Evolutionary conservation across 2,113 vertebrate genomes (phyloP).

Genomic region (Diadophis punctatus): DNA sequence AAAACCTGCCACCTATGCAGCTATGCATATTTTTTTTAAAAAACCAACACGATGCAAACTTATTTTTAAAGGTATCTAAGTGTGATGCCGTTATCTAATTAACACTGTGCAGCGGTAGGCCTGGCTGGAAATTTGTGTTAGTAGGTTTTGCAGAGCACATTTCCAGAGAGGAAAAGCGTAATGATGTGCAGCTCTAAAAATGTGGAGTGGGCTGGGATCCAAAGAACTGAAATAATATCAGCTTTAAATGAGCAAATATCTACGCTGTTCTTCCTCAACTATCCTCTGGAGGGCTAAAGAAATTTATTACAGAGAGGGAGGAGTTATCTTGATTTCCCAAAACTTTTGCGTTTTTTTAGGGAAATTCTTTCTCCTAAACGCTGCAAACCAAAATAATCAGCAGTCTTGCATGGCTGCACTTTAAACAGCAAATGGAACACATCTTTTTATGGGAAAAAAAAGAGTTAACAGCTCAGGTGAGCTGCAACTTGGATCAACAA

Average conservation of each 20-base stretch:
- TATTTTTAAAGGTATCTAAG: background rate
- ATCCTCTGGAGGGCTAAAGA: background rate
- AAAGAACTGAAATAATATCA: background rate
- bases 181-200: background rate
- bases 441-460: background rate
- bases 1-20: background rate
- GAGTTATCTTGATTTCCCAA: background rate
- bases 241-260: background rate
- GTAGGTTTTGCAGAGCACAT: background rate
- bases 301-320: rapidly evolving
- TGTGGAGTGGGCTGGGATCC: too few relatives aligned
- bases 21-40: background rate
- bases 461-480: background rate
- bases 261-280: background rate
- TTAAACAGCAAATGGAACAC: background rate
- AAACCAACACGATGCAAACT: background rate
- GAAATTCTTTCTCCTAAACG: background rate
- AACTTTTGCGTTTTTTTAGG: background rate
- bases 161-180: background rate
- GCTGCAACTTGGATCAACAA: constrained; percentile 17
- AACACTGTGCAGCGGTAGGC: background rate
- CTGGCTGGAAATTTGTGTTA: background rate
- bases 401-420: too few relatives aligned
- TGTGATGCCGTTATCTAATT: background rate
- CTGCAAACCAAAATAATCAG: background rate